Base-by-base conservation (phyloP, 1,140 invertebrate species). In the Heliconius melpomene region DNA sequence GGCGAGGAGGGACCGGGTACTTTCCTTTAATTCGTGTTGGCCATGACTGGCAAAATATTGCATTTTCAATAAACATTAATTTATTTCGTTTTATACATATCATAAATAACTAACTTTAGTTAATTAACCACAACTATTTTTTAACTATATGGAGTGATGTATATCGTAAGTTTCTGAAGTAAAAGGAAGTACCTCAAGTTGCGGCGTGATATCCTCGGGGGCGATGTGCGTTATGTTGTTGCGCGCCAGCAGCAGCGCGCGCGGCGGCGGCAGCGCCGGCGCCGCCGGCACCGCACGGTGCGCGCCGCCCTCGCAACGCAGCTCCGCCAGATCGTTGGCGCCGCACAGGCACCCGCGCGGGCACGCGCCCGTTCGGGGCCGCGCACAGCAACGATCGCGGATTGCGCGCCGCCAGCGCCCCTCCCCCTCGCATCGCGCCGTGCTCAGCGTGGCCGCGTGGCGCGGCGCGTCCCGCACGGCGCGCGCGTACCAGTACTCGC, bases 281-380 rank as follows among this genome's bases (percentile, higher is more conserved):
- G 72, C 71, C 29, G 0, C 36, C 60, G 75, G 76, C 80, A 80
- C 82, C 13, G 0, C 85, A 7, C 88, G 0, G 94, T 89, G 84
- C 94, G 7, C 91, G 91, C 2, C 92, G 79, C 52, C 13, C n/a
- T 32, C 79, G 79, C 83, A 84, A 23, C 54, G 71, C 6, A 97
- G 88, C 84, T 96, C 97, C 16, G 87, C 84, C 5, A 96, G 87
- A n/a, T 97, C 94, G 11, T 91, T 72, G 36, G 57, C 87, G 0
- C 95, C 86, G 86, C 97, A 97, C 50, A 95, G 94, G 87, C 97
- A 97, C 2, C 71, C 72, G 95, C 96, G 96, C 1, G 96, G 96
- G 78, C 84, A 83, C 60, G 20, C 52, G 72, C 52, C 52, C 20
- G 52, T 66, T n/a, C 50, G 72, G 40, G 57, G 50, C 77, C 36